phyloP scores from a whole-genome alignment of 2,797 vertebrate species.

The Avahi laniger region DNA sequence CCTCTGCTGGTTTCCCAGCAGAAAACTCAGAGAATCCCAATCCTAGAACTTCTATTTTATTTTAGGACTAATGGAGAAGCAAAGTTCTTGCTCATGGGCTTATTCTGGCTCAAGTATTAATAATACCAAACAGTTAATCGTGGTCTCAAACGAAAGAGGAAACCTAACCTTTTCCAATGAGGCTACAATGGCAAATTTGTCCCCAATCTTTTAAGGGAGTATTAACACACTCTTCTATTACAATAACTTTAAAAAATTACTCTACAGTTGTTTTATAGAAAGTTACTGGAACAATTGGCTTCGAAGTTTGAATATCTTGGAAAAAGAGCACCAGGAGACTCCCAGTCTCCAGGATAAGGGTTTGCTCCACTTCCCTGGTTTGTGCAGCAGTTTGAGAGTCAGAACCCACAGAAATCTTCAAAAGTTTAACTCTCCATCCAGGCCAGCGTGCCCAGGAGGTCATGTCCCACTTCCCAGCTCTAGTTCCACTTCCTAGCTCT shows the following conservation, averaged over 20 bases:
- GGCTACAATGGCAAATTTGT: constrained; percentile 52
- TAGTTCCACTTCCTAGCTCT: background rate
- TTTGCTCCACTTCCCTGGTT: background rate
- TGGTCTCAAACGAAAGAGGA: constrained; percentile 73
- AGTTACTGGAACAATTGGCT: background rate
- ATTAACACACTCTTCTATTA: constrained; percentile 5
- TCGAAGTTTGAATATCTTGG: constrained; percentile 10
- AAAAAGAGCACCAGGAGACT: background rate
- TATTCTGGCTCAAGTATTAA: constrained; percentile 59
- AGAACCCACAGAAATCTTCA: background rate
- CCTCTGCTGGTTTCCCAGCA: constrained; percentile 67
- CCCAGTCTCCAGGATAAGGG: background rate
- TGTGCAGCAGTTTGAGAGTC: background rate
- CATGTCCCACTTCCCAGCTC: background rate
- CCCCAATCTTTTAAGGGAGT: background rate
- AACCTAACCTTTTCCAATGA: constrained; percentile 53
- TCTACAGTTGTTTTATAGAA: constrained; percentile 4
- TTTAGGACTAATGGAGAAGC: constrained; percentile 69
- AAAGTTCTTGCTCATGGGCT: constrained; percentile 67
- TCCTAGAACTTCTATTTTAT: constrained; percentile 55
- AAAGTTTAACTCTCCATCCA: background rate
- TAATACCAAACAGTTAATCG: constrained; percentile 64
- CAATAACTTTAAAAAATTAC: background rate
- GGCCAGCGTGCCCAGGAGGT: background rate
- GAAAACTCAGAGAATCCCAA: constrained; percentile 49